Percentiles rank a stretch among this genome's conserved stretches.
phyloP scores from a whole-genome alignment of 2,113 vertebrate genomes.

The Channa argus region DNA sequence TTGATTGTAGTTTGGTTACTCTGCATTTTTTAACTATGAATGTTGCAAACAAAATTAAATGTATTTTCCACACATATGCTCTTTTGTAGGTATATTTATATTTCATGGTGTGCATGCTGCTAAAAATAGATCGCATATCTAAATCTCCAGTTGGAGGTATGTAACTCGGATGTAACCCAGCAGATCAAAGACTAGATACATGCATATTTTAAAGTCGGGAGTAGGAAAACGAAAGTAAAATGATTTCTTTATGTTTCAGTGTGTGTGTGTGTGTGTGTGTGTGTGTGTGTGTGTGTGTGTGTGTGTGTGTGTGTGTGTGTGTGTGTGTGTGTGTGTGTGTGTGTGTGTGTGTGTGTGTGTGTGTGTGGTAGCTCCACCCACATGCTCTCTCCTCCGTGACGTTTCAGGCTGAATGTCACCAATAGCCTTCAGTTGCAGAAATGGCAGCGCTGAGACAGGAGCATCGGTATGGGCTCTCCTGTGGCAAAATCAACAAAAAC shows the following conservation, averaged over 20 bases:
- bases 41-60: background rate
- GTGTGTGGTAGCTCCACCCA: constrained; percentile 64
- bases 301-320: background rate
- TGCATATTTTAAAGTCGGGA: background rate
- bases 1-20: no score
- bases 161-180: background rate
- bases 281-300: background rate
- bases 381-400: constrained; percentile 66
- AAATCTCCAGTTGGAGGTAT: background rate
- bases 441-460: constrained; percentile 88
- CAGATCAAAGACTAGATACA: constrained; percentile 35
- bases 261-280: background rate
- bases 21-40: background rate
- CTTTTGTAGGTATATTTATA: background rate
- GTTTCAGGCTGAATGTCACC: constrained; percentile 77
- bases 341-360: background rate
- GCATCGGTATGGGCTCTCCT: constrained; percentile 86
- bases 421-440: constrained; percentile 80
- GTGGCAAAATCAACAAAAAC: constrained; percentile 83
- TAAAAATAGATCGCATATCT: background rate
- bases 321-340: background rate
- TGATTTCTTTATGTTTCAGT: background rate
- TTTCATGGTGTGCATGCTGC: background rate
- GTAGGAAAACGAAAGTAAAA: no score
- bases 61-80: background rate